Evolutionary conservation across 2,888 invertebrate species (phyloP).

Genomic region (Rhingia rostrata): DNA sequence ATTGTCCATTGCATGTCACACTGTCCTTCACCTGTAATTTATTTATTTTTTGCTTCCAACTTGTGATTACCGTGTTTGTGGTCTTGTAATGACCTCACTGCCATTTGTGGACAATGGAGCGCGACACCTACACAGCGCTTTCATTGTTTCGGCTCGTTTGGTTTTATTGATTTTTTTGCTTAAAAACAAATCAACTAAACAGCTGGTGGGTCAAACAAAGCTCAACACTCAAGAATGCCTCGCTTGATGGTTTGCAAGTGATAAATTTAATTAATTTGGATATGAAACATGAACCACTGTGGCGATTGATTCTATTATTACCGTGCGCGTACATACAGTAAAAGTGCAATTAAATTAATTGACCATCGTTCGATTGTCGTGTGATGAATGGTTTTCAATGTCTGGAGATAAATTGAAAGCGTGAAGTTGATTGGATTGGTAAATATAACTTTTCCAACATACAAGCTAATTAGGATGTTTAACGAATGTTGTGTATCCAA

Average conservation of each 20-base stretch:
- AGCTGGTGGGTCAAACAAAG: background rate
- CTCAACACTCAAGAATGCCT: background rate
- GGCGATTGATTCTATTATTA: conserved; percentile 11
- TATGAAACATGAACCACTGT: conserved; percentile 1
- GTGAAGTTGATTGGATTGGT: conserved; percentile 24
- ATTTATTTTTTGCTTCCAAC: conserved; percentile 11
- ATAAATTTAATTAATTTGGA: conserved; percentile 37
- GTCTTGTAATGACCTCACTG: conserved; percentile 56
- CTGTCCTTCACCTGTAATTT: conserved; percentile 65
- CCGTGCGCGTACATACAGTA: background rate
- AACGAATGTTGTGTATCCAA: conserved; percentile 3
- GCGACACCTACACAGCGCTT: conserved; percentile 50
- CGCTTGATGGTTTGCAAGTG: conserved; percentile 34
- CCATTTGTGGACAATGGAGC: conserved; percentile 46
- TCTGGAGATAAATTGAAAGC: conserved; percentile 18
- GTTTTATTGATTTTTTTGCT: conserved; percentile 65
- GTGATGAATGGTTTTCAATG: conserved; percentile 9
- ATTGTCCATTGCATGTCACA: conserved; percentile 60
- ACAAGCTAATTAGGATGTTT: conserved; percentile 4
- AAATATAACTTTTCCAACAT: background rate
- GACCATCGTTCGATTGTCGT: conserved; percentile 2
- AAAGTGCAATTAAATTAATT: conserved; percentile 23
- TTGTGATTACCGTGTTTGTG: conserved; percentile 37
- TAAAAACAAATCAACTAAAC: conserved; percentile 15
- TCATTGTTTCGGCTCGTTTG: conserved; percentile 38